Conservation (phyloP, 1,140 invertebrate genomes). For the Drosophila rufa region DNA sequence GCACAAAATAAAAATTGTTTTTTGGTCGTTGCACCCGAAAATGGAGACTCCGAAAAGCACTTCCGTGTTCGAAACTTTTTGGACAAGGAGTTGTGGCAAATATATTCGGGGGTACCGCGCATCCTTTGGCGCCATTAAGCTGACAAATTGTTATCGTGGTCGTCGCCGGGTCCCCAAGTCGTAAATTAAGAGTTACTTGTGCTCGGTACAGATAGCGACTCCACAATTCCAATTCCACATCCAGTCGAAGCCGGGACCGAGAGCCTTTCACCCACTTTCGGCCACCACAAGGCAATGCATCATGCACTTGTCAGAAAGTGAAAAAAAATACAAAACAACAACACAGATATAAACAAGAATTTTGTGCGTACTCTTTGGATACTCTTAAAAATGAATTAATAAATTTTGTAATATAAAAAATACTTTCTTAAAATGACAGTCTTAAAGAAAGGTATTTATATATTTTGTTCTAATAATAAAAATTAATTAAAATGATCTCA, state of each 20-base stretch:
- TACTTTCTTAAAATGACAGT: too few species aligned
- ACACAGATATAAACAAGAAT: conserved; percentile 17
- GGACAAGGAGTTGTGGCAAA: conserved; percentile 3
- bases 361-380: not conserved
- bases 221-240: conserved; percentile 12
- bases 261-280: conserved; percentile 81
- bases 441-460: not conserved
- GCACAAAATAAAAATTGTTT: conserved; percentile 45
- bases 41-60: conserved; percentile 22
- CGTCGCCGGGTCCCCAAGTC: conserved; percentile 58
- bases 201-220: conserved; percentile 37
- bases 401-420: not conserved
- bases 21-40: conserved; percentile 49
- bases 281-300: conserved; percentile 72
- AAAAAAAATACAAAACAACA: conserved; percentile 33
- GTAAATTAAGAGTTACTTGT: conserved; percentile 73
- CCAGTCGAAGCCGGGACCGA: conserved; percentile 12
- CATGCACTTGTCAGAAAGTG: conserved; percentile 78
- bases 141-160: conserved; percentile 80
- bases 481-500: too few species aligned
- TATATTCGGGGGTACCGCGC: conserved; percentile 42
- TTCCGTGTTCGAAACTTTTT: conserved; percentile 47
- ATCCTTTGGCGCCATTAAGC: conserved; percentile 78
- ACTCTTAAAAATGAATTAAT: not conserved
- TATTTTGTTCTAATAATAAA: not conserved